Evolutionary conservation across 1,140 invertebrate species (phyloP), one percentile per base, ranked within the genome.

Genomic region (Heterodera carotae): DNA sequence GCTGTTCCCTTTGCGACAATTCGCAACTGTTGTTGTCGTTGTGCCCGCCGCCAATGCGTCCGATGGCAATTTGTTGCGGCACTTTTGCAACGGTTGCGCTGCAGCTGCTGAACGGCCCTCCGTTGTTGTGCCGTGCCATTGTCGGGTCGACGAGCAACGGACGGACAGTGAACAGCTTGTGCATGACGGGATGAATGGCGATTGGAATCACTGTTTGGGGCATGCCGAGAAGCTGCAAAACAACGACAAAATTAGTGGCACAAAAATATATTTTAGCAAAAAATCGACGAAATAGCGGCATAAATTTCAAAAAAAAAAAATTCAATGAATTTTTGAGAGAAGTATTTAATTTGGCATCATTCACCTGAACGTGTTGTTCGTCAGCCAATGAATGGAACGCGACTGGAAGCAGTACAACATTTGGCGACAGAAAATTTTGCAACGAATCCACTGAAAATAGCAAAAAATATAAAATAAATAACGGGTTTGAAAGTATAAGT

Each of bases 191-290:
- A 74, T 74, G 72, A 7, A 74, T 56, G 2, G 72, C 72, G 33
- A 74, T 74, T 29, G 72, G 72, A 74, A 74, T 74, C 36, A 74
- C 64, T n/a, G 72, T 74, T 74, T 74, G 72, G 59, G 72, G 72
- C 36, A 39, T 33, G 15, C 72, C 72, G 34, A 74, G 34, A 39
- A 74, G 64, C 72, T 74, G 10, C 12, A 56, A 15, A 12, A 43
- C 39, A 2, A 43, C 7, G 7, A 43, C 15, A 43, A 43, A n/a
- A n/a, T n/a, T n/a, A n/a, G n/a, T n/a, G n/a, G n/a, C n/a, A n/a
- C n/a, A n/a, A n/a, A n/a, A n/a, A n/a, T n/a, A n/a, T n/a, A n/a
- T n/a, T n/a, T n/a, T n/a, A n/a, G n/a, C n/a, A n/a, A n/a, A n/a
- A n/a, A n/a, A n/a, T n/a, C n/a, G 39, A 43, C 6, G 39, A 12